Base-by-base conservation (phyloP, 2,113 vertebrate species). In the Leucopsar rothschildi region DNA sequence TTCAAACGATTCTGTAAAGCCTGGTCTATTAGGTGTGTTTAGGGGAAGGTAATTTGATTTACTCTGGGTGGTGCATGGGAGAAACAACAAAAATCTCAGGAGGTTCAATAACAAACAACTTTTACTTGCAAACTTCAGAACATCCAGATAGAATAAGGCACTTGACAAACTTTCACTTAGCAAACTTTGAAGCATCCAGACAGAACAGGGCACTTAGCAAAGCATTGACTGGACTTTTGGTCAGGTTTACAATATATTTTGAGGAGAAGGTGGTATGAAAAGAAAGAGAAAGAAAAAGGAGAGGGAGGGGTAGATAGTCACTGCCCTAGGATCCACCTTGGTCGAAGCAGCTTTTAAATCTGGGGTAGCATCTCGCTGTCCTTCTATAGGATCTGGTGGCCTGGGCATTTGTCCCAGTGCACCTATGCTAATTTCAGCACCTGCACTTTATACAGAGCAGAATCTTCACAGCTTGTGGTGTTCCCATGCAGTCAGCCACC, bases 301-400 rank as follows among this genome's bases (percentile, higher is more conserved):
- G n/a, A 39, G 19, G n/a, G 24, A 45, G 3, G 16, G 12, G 29
- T 63, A 47, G 7, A 39, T n/a, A 25, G 29, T 49, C 15, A 61
- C 28, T 20, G 29, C 20, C 9, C 15, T 40, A 25, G 50, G 40
- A 56, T 63, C 24, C 49, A 56, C 16, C 29, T 29, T 0, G 3
- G 20, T 21, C 0, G 0, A 40, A 63, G 24, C 6, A 55, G 29
- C 49, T 63, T 71, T 79, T 40, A 35, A 63, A 56, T 40, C 12
- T 40, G 29, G 24, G 11, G 5, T 29, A 47, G n/a, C 29, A 47
- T 47, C 47, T 70, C 0, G 0, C 12, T 29, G 24, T 14, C 5
- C 9, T 42, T 76, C 24, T 25, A 2, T 70, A 20, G 20, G 29
- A 11, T 71, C 49, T 71, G n/a, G 29, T 78, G 21, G 39, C 15